Base-by-base conservation (phyloP, 1,140 invertebrate genomes). In the Bombus pascuorum region DNA sequence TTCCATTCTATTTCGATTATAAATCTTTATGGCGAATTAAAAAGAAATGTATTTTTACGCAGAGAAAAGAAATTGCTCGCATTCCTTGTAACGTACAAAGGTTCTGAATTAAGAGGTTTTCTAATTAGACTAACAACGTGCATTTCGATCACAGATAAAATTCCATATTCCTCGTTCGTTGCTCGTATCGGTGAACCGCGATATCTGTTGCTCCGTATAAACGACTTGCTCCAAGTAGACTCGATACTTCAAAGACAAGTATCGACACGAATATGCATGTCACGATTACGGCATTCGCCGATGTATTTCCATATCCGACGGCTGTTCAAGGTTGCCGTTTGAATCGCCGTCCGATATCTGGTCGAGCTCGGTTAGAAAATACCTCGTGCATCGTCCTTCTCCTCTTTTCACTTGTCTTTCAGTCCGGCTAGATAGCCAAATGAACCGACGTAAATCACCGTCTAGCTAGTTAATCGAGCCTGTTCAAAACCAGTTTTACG, bases 401-500 rank as follows among this genome's bases (percentile, higher is more conserved):
- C 65, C 71, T 81, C 70, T 83, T 84, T 84, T 65, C 73, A 32
- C 86, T 47, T 77, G 77, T 80, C 81, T 57, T 34, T 84, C 82
- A 22, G 1, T 44, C 47, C n/a, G 13, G 78, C 75, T 65, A 87
- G 88, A 87, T 88, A 89, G 65, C 79, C 42, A 88, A 86, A 83
- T 77, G 76, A 86, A 86, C 66, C 53, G 62, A 74, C 42, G 84
- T 83, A 83, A 88, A 89, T 86, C 80, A 81, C 72, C 47, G 47
- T 3, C 28, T 44, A 44, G 32, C 66, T 57, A 39, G 79, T 87
- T 89, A 89, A 86, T 88, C 37, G 84, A 66, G 25, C 42, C 59
- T 37, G 83, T 62, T 70, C 44, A 65, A 77, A 89, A 89, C 88
- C 88, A 83, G 88, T 89, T 88, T 72, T 39, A 44, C 57, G 18